Conservation (phyloP, 2,113 vertebrate species). For the Strix uralensis region DNA sequence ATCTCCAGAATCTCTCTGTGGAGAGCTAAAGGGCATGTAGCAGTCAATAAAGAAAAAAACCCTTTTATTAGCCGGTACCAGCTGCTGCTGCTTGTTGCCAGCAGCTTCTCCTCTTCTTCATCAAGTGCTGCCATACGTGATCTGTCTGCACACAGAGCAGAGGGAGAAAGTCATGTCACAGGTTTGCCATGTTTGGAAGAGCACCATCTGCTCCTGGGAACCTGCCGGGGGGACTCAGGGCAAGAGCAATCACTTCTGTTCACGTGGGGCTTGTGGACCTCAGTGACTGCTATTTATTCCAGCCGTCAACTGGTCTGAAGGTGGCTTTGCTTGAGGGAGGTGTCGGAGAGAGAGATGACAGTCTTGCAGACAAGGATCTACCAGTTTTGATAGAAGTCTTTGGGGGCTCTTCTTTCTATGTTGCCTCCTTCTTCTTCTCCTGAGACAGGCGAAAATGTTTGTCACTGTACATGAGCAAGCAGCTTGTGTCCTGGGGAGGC, state of each 20-base stretch:
- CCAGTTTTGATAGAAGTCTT: neutral
- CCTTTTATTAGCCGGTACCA: neutral
- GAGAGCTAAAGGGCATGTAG: neutral
- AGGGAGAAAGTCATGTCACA: neutral
- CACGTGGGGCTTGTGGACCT: rapidly evolving
- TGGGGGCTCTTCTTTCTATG: neutral
- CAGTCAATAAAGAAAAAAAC: neutral
- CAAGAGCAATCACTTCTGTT: neutral
- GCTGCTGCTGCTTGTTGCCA: slow-evolving; percentile 13
- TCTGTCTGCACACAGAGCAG: neutral
- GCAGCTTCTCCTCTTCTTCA: neutral
- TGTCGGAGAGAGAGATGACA: neutral
- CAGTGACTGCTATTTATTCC: neutral
- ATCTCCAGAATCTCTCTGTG: neutral
- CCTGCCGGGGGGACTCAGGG: neutral
- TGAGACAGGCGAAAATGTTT: neutral
- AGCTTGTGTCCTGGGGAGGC: neutral
- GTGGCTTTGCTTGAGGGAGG: neutral
- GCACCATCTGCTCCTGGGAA: neutral
- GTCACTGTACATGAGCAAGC: neutral
- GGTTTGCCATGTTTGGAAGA: neutral
- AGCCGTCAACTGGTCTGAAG: neutral
- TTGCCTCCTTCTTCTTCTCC: neutral
- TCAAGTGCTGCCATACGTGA: neutral
- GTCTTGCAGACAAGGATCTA: neutral